Percentiles rank a stretch among this genome's conserved stretches.
These are phyloP conservation scores for fruit fly (Drosophila melanogaster) DNA, from an alignment of 1,140 invertebrate genomes.

Conservation along the genomic window Release_6_plus_ISO1_MT NT_033777.3:22929001-22929500, in stretches of 20 bases:
- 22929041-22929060: not conserved
- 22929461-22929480: constrained; percentile 6
- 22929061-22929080: too few relatives aligned
- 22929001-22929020: not conserved
- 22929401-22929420: constrained; percentile 51
- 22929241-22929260: constrained; percentile 45
- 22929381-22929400: constrained; percentile 17
- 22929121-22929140: too few relatives aligned
- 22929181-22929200: too few relatives aligned
- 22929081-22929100: too few relatives aligned
- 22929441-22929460: constrained; percentile 2
- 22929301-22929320: constrained; percentile 65
- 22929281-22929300: constrained; percentile 31
- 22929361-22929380: constrained; percentile 56
- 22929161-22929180: too few relatives aligned
- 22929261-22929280: constrained; percentile 11
- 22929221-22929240: constrained; percentile 19
- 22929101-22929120: too few relatives aligned
- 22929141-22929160: too few relatives aligned
- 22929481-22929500: constrained; percentile 21
- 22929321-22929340: constrained; percentile 63
- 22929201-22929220: not conserved
- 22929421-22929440: constrained; percentile 74
- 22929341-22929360: constrained; percentile 66
- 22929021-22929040: not conserved